Percentiles rank a stretch among this genome's conserved stretches.
phyloP scores from a whole-genome alignment of 1,140 invertebrate species.

The Heliconius congener region DNA sequence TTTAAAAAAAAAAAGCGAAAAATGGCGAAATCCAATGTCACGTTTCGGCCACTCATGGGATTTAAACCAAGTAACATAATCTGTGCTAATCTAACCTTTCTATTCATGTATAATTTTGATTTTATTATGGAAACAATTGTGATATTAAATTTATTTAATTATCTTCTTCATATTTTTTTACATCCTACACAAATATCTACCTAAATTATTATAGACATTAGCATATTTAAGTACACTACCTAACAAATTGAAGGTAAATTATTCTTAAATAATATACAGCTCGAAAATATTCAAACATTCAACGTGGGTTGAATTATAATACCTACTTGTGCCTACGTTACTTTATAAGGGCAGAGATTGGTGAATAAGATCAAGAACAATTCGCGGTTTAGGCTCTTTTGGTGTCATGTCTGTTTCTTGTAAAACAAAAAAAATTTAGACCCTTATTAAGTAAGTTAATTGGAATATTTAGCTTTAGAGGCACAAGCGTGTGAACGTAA shows the following conservation, averaged over 20 bases:
- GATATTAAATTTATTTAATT: too few species aligned
- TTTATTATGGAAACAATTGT: too few species aligned
- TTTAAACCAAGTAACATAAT: too few species aligned
- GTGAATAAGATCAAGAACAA: conserved; percentile 10
- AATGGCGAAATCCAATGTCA: too few species aligned
- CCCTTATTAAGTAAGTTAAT: not conserved
- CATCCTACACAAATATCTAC: not conserved
- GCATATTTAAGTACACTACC: not conserved
- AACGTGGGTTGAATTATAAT: not conserved
- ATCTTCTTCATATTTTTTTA: too few species aligned
- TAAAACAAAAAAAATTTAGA: not conserved
- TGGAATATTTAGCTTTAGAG: not conserved
- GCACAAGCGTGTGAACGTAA: too few species aligned
- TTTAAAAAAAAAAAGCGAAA: too few species aligned
- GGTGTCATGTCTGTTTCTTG: not conserved
- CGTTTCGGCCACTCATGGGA: too few species aligned
- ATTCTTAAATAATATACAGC: not conserved
- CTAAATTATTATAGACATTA: not conserved
- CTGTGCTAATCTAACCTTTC: too few species aligned
- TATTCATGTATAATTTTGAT: too few species aligned
- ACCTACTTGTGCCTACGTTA: not conserved
- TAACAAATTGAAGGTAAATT: not conserved
- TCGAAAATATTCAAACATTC: not conserved
- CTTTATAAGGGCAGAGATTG: not conserved
- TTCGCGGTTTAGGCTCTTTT: conserved; percentile 1